Evolutionary conservation across 2,888 invertebrate species (phyloP), one percentile per base, ranked within the genome.

Genomic region (Glaucopsyche alexis): DNA sequence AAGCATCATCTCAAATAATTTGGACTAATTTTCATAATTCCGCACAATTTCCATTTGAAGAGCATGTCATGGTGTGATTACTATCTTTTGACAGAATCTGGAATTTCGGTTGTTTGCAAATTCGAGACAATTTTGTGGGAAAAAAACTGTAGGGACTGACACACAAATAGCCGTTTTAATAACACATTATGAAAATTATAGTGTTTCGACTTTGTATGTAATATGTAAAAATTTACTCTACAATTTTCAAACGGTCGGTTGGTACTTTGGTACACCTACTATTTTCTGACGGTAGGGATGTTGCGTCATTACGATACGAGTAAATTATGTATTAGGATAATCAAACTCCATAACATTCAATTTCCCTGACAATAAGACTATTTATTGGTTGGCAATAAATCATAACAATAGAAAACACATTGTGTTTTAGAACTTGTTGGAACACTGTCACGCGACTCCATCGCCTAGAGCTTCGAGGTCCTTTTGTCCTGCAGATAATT

Each of bases 11-110:
- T 79, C 80, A 85, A 89, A 91, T 92, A 93, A 92, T 93, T 91
- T 88, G 86, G 84, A 83, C 86, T 88, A 90, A 92, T 92, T 93
- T 89, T 82, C 85, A 85, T 89, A 91, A 91, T 91, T 91, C 83
- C 78, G 84, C 85, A 86, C 85, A 90, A 90, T 90, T 90, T 89
- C 78, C 83, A 80, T 81, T 82, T 80, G 81, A 89, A 87, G 86
- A 85, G 88, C 90, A 91, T 90, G 89, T 90, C 89, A 76, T 82
- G 85, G 79, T 83, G 7, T 69, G 47, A 69, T 47, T 69, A 47
- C 29, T 29, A 67, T 49, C 7, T 69, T 69, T 69, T 47, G 19
- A 69, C 14, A 14, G 45, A 11, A 69, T 69, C 19, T 69, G 69
- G 69, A 49, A 66, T 66, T 42, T 66, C 40, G 66, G 42, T 42